These are phyloP conservation scores for Actinopyga echinites DNA, from an alignment of 53 echinoderm and acorn worm genomes.

Conservation along the genomic window DNA sequence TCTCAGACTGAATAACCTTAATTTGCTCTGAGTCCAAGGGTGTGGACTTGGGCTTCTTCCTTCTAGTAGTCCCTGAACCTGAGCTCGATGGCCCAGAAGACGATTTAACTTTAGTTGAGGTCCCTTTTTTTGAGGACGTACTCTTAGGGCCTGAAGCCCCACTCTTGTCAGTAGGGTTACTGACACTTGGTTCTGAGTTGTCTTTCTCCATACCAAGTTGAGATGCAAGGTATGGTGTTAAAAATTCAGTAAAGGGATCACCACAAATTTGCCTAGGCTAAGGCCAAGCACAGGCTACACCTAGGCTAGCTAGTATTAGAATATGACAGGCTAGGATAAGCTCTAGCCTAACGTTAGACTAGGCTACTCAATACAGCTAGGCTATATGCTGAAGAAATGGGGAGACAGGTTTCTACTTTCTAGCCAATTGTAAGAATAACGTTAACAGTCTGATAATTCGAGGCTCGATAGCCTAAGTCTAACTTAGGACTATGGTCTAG, in stretches of 20 bases:
- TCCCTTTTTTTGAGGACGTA: not conserved
- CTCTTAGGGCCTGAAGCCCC: not conserved
- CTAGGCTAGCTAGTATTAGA: not conserved
- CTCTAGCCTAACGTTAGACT: not conserved
- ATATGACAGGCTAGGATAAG: not conserved
- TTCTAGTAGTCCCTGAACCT: not conserved
- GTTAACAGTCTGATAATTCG: too few relatives aligned
- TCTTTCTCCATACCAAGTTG: not conserved
- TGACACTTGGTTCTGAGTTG: conserved; percentile 1
- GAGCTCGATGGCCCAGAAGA: not conserved
- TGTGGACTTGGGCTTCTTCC: not conserved
- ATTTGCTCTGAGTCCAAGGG: too few relatives aligned
- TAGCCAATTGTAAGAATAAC: too few relatives aligned
- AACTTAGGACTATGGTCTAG: too few relatives aligned
- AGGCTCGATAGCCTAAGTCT: too few relatives aligned
- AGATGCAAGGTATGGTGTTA: not conserved
- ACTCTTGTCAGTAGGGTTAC: conserved; percentile 5
- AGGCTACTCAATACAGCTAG: not conserved
- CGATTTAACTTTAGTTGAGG: not conserved
- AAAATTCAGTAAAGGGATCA: not conserved
- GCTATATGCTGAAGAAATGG: too few relatives aligned
- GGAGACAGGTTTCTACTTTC: too few relatives aligned
- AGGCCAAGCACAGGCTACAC: not conserved
- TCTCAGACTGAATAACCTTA: too few relatives aligned
- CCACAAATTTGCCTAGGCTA: not conserved